Base-by-base conservation (phyloP, 2,797 vertebrate species). In the Garrulus glandarius region DNA sequence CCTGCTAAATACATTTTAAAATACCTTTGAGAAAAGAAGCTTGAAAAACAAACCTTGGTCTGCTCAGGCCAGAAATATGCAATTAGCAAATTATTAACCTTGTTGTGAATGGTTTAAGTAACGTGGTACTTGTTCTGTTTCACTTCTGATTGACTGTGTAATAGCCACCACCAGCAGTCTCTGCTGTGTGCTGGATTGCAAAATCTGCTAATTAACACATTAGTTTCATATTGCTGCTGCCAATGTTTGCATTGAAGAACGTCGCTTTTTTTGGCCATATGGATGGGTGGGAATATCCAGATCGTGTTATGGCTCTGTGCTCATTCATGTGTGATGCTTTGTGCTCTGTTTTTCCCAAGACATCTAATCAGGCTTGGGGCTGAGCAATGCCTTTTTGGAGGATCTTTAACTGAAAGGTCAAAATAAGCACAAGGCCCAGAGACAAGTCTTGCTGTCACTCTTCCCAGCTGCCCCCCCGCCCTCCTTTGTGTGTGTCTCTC, bases 401-500 rank as follows among this genome's bases (percentile, higher is more conserved):
- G 89, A 91, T 86, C 88, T 95, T 93, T 89, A 84, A 72, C 93
- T 86, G 93, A 95, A 91, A 95, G 96, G 94, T 94, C 94, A 94
- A 72, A 95, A 93, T 82, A 81, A 92, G 80, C 92, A 60, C 76
- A 68, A 92, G 76, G 90, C 50, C 21, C 49, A 49, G 49, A 75
- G 72, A 95, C 64, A 81, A 92, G 89, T 75, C 89, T 83, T 9
- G 4, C 50, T 55, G 74, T 79, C 64, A 80, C 43, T 75, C 47
- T 64, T 61, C 26, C 20, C 53, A 12, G 47, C 13, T 0, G 1
- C 32, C 37, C 32, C 46, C 41, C 64, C 8, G 1, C 63, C 60
- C 36, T 43, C 83, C 91, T 95, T 93, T 95, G 90, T 95, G 82
- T 82, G 82, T 50, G 12, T 70, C 24, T 79, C 49, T 55, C 67